Evolutionary conservation across 2,888 invertebrate genomes (phyloP).

Genomic region (Oeneis ivallda): DNA sequence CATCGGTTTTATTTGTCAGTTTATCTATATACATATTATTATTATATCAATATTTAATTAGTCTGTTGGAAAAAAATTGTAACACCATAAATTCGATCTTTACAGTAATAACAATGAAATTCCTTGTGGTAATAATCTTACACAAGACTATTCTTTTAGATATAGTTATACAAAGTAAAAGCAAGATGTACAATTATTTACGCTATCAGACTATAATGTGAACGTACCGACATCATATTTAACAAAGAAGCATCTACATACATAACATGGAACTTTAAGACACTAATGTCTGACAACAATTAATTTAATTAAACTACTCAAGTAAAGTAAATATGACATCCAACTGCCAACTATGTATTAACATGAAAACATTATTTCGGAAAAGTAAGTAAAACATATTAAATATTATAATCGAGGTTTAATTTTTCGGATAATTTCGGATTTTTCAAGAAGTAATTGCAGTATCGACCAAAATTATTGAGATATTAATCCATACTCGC

Average conservation of each 20-base stretch:
- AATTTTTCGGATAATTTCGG: no score
- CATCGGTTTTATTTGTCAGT: conserved; percentile 39
- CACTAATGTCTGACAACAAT: not conserved
- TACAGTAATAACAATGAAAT: conserved; percentile 7
- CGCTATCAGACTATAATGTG: conserved; percentile 30
- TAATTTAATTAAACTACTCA: not conserved
- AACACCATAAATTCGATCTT: conserved; percentile 9
- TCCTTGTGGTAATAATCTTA: not conserved
- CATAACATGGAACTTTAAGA: not conserved
- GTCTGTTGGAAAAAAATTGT: not conserved
- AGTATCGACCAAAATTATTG: no score
- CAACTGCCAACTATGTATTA: no score
- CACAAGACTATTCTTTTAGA: conserved; percentile 19
- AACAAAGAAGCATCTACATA: conserved; percentile 14
- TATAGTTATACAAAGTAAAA: conserved; percentile 27
- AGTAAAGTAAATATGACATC: not conserved
- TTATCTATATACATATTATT: conserved; percentile 29
- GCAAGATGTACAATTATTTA: conserved; percentile 35
- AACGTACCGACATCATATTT: conserved; percentile 14
- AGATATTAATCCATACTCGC: no score
- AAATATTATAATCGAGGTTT: no score
- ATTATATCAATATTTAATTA: not conserved
- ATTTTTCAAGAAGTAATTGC: no score
- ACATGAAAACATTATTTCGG: no score
- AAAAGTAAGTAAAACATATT: no score